A percentile compares a stretch with the other conserved stretches of the same genome.
Conservation (phyloP, 2,888 invertebrate species). For the Morpho helenor region DNA sequence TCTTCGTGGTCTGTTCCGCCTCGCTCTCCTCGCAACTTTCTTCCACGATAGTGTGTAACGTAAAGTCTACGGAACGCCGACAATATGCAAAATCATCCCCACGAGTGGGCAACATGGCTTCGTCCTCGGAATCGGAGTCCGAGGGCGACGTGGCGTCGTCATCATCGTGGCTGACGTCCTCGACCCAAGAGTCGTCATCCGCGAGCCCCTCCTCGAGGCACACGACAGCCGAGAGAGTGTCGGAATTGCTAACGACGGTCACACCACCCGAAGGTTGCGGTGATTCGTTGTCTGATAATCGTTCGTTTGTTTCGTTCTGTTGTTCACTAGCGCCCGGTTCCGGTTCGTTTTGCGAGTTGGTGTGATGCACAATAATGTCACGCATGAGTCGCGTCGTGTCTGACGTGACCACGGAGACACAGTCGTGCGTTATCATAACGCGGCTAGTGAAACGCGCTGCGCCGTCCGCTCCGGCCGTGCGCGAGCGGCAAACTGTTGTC, state of each 20-base stretch:
- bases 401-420: slow-evolving; percentile 86
- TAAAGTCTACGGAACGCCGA: slow-evolving; percentile 91
- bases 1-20: slow-evolving; percentile 82
- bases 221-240: slow-evolving; percentile 84
- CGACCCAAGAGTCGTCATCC: slow-evolving; percentile 95
- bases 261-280: slow-evolving; percentile 79
- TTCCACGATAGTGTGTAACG: slow-evolving; percentile 94
- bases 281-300: slow-evolving; percentile 65
- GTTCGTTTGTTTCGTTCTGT: slow-evolving; percentile 63
- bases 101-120: slow-evolving; percentile 83
- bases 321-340: slow-evolving; percentile 46
- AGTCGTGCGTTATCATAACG: slow-evolving; percentile 93
- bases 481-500: slow-evolving; percentile 75
- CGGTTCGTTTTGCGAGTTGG: slow-evolving; percentile 79
- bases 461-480: slow-evolving; percentile 76
- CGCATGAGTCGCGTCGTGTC: slow-evolving; percentile 86
- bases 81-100: slow-evolving; percentile 91
- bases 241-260: slow-evolving; percentile 84
- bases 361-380: slow-evolving; percentile 82
- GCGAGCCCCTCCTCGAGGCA: slow-evolving; percentile 92
- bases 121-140: slow-evolving; percentile 84
- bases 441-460: slow-evolving; percentile 90
- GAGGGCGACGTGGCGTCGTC: slow-evolving; percentile 85
- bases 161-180: slow-evolving; percentile 90
- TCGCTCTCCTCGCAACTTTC: slow-evolving; percentile 97